These are phyloP conservation scores for Drosophila paracracens DNA, from an alignment of 2,888 invertebrate species.

Conservation along the genomic window DNA sequence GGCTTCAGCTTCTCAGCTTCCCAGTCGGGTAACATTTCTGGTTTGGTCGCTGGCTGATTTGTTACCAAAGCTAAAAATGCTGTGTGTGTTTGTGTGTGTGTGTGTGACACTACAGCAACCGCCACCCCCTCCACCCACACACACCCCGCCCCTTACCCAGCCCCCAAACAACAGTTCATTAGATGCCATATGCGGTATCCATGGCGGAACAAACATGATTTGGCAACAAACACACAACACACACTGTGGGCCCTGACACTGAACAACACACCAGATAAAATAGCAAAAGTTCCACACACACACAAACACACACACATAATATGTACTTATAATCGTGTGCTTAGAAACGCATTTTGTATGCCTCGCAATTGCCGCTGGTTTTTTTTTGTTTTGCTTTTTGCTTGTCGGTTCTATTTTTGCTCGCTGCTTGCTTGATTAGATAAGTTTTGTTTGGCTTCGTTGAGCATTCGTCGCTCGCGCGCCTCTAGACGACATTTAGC, in stretches of 20 bases:
- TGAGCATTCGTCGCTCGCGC: background rate
- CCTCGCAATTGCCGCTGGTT: background rate
- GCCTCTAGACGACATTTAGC: conserved; percentile 13
- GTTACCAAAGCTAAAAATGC: conserved; percentile 69
- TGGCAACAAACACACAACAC: conserved; percentile 56
- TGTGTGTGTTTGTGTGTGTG: conserved; percentile 54
- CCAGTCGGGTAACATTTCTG: conserved; percentile 74
- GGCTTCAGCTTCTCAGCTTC: conserved; percentile 41
- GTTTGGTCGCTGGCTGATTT: conserved; percentile 77
- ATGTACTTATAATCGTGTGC: conserved; percentile 25
- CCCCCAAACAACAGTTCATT: conserved; percentile 77
- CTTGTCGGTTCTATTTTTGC: conserved; percentile 57
- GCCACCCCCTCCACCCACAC: conserved; percentile 1
- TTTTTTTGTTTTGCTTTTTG: conserved; percentile 1
- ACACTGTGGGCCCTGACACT: conserved; percentile 53
- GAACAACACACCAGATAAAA: conserved; percentile 34
- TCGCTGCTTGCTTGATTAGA: conserved; percentile 80
- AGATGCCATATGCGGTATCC: conserved; percentile 78
- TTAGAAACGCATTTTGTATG: conserved; percentile 48
- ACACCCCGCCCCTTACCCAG: conserved; percentile 41
- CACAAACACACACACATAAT: background rate
- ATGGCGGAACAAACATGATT: conserved; percentile 83
- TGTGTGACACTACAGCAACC: conserved; percentile 60
- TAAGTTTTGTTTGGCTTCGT: conserved; percentile 56
- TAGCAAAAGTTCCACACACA: conserved; percentile 24